phyloP scores from a whole-genome alignment of 64 coral and sea anemone genomes.

The Platygyra sinensis region DNA sequence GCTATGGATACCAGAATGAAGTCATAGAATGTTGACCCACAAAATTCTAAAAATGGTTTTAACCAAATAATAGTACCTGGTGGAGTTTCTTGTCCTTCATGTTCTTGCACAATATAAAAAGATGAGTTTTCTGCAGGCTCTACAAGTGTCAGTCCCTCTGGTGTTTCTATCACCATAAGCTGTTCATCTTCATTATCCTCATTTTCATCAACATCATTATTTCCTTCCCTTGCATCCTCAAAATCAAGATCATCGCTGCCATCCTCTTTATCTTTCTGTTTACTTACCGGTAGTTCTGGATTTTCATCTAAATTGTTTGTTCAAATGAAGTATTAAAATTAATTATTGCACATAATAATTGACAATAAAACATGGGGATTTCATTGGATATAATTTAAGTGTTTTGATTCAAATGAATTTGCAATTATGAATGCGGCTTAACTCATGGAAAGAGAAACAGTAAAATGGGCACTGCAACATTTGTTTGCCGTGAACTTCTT shows the following conservation, averaged over 20 bases:
- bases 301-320: conserved; percentile 22
- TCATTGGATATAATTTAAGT: too few relatives aligned
- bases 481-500: too few relatives aligned
- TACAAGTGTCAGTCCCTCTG: conserved; percentile 86
- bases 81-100: conserved; percentile 74
- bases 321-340: not conserved
- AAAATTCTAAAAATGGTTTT: too few relatives aligned
- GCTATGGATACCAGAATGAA: too few relatives aligned
- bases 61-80: conserved; percentile 28
- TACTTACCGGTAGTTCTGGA: not conserved
- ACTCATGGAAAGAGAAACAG: too few relatives aligned
- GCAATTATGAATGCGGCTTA: too few relatives aligned
- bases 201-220: conserved; percentile 26
- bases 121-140: conserved; percentile 67
- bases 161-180: conserved; percentile 82
- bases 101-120: conserved; percentile 67
- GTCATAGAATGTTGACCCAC: too few relatives aligned
- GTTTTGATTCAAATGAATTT: too few relatives aligned
- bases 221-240: conserved; percentile 18
- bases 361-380: too few relatives aligned
- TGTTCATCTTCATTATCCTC: conserved; percentile 58
- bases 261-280: not conserved
- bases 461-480: too few relatives aligned
- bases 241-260: conserved; percentile 11
- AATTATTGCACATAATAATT: not conserved